A percentile compares a stretch with the other conserved stretches of the same genome.
Conservation (phyloP, 2,888 invertebrate genomes). For the Stictocephala bisonia region DNA sequence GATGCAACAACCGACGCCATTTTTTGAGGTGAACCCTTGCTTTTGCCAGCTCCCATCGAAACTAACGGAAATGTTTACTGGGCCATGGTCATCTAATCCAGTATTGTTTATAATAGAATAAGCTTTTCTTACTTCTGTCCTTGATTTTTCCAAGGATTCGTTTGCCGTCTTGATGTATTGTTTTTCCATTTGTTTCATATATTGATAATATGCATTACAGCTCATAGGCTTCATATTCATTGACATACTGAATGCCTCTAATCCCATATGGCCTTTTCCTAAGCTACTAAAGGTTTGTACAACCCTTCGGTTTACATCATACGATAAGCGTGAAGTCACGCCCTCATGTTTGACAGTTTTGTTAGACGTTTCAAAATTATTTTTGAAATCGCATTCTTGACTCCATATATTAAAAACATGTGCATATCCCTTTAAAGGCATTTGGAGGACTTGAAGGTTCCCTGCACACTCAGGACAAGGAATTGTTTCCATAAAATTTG, state of each 20-base stretch:
- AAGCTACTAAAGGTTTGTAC: neutral
- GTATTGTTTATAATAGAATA: conserved; percentile 10
- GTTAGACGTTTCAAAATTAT: neutral
- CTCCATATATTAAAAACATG: conserved; percentile 4
- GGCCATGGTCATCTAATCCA: conserved; percentile 8
- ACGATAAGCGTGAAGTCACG: neutral
- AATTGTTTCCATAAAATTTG: neutral
- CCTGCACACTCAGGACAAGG: conserved; percentile 5
- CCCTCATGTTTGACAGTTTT: neutral
- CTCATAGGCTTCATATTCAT: conserved; percentile 15
- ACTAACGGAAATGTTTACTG: conserved; percentile 26
- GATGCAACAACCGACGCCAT: conserved; percentile 51
- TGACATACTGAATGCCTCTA: neutral
- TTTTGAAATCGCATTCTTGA: conserved; percentile 2
- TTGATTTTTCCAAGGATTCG: neutral
- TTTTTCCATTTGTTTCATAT: neutral
- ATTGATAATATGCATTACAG: neutral
- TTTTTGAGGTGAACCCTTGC: conserved; percentile 47
- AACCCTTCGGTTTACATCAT: neutral
- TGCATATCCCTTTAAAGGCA: conserved; percentile 20
- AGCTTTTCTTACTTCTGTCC: conserved; percentile 8
- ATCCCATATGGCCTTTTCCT: conserved; percentile 6
- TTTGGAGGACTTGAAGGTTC: neutral
- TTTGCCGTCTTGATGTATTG: neutral
- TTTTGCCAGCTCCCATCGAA: conserved; percentile 36